Evolutionary conservation across 2,113 vertebrate genomes (phyloP).

Genomic region (Silurus asotus): DNA sequence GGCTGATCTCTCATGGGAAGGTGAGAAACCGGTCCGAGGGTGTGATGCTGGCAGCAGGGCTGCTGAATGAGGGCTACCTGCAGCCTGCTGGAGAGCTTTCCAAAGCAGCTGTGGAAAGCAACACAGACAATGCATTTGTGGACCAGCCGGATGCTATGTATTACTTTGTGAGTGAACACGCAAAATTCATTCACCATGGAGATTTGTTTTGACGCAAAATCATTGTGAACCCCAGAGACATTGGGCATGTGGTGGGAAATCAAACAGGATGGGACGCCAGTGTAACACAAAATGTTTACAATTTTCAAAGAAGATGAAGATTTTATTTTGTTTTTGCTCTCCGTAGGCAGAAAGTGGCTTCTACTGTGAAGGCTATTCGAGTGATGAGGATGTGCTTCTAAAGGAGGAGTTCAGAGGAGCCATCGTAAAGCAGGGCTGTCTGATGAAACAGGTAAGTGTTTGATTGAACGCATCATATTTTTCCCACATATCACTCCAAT

Average conservation of each 20-base stretch:
- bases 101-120: slow-evolving; percentile 76
- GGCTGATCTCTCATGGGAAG: slow-evolving; percentile 82
- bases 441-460: slow-evolving; percentile 89
- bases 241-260: not conserved
- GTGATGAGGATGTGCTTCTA: slow-evolving; percentile 88
- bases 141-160: slow-evolving; percentile 86
- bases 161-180: slow-evolving; percentile 86
- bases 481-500: not conserved
- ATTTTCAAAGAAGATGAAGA: no score
- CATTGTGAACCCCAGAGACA: not conserved
- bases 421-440: slow-evolving; percentile 92
- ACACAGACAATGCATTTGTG: slow-evolving; percentile 77
- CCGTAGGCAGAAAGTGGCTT: slow-evolving; percentile 86
- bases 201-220: not conserved
- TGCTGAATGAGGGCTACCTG: slow-evolving; percentile 89
- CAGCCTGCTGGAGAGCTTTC: slow-evolving; percentile 87
- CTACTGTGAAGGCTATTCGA: slow-evolving; percentile 94
- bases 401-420: slow-evolving; percentile 94
- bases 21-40: slow-evolving; percentile 85
- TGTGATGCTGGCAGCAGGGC: slow-evolving; percentile 82
- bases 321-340: not conserved
- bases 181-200: not conserved
- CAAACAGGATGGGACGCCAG: not conserved
- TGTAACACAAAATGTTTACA: not conserved
- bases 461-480: not conserved